Evolutionary conservation across 2,113 vertebrate species (phyloP).

Genomic region (Eclectus roratus): DNA sequence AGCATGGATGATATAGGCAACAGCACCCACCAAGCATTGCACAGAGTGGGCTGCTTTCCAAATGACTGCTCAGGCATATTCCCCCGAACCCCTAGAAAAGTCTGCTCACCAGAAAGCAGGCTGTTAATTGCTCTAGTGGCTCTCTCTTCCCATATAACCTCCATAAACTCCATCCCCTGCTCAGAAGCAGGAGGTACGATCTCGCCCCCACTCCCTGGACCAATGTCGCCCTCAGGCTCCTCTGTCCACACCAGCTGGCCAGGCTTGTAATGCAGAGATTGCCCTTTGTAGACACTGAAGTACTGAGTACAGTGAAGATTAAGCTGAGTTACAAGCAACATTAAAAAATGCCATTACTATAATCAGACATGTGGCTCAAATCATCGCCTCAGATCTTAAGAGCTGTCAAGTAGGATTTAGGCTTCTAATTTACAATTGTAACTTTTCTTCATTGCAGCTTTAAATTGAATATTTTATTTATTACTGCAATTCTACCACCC

Average conservation of each 20-base stretch:
- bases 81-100: not conserved
- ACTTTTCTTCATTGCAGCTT: not conserved
- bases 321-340: not conserved
- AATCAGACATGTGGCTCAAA: not conserved
- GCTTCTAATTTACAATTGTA: not conserved
- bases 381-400: not conserved
- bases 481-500: not conserved
- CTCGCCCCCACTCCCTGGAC: not conserved
- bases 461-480: not conserved
- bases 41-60: not conserved
- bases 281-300: not conserved
- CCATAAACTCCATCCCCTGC: not conserved
- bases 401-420: not conserved
- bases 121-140: not conserved
- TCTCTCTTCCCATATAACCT: not conserved
- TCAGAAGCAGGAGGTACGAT: not conserved
- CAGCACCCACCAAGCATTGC: not conserved
- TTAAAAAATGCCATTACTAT: not conserved
- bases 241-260: not conserved
- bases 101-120: not conserved
- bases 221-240: fast-evolving
- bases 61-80: not conserved
- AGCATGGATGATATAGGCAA: not conserved
- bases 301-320: not conserved
- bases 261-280: not conserved